Evolutionary conservation across 2,113 vertebrate species (phyloP).

Genomic region (Campylorhamphus procurvoides): DNA sequence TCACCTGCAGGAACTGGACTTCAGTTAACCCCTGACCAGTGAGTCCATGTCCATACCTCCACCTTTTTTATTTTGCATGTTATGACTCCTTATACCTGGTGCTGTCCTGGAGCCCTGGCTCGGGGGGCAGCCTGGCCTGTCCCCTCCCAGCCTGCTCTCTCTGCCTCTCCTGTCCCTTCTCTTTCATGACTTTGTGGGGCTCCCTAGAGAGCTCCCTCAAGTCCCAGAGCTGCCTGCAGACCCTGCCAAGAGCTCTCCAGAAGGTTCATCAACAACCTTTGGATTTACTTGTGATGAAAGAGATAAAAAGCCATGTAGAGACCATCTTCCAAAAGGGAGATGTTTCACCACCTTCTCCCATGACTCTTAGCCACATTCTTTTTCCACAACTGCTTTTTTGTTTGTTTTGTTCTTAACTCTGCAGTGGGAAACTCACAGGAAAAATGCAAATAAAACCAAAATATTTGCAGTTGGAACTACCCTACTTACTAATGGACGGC

Average conservation of each 20-base stretch:
- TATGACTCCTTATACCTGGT: accelerated
- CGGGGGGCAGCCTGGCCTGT: not conserved
- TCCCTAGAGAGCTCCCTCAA: not conserved
- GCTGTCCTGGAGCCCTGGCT: not conserved
- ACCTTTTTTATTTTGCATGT: not conserved
- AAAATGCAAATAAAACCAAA: not conserved
- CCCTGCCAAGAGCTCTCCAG: not conserved
- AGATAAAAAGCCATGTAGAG: not conserved
- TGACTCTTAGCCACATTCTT: not conserved
- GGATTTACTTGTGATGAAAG: not conserved
- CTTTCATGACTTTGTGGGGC: not conserved
- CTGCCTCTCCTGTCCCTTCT: not conserved
- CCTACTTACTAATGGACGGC: not conserved
- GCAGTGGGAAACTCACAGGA: not conserved
- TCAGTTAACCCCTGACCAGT: not conserved
- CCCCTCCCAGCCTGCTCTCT: accelerated
- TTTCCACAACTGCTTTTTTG: not conserved
- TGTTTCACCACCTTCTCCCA: not conserved
- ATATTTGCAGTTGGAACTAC: not conserved
- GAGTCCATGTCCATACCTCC: not conserved
- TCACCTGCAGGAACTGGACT: not conserved
- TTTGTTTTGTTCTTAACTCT: not conserved
- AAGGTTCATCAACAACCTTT: not conserved
- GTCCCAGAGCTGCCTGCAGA: not conserved
- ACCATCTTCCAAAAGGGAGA: not conserved